These are phyloP conservation scores for Clarias macrocephalus DNA, from an alignment of 2,113 vertebrate genomes.

Conservation along the genomic window DNA sequence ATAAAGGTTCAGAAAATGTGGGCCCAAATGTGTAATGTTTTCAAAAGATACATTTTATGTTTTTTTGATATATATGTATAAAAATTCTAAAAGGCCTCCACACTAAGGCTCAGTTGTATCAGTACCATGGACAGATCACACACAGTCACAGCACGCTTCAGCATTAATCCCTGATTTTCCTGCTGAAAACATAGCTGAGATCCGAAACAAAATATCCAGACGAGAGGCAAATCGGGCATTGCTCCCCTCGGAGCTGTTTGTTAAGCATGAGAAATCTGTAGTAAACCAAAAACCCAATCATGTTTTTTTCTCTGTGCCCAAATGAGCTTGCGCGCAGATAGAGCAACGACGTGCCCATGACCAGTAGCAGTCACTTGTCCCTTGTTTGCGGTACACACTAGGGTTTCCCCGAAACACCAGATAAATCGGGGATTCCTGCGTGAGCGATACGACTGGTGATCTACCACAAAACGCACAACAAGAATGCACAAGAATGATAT, in stretches of 20 bases:
- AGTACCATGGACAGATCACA: slow-evolving; percentile 75
- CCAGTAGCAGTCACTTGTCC: neutral
- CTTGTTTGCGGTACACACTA: neutral
- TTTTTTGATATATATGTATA: too few species aligned
- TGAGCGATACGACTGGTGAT: neutral
- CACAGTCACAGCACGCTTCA: neutral
- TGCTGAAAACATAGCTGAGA: neutral
- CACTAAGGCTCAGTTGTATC: slow-evolving; percentile 39
- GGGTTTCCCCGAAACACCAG: neutral
- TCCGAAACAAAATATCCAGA: neutral
- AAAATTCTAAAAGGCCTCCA: neutral
- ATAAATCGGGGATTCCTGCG: neutral
- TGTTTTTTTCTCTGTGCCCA: neutral
- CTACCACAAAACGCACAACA: neutral
- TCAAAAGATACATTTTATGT: neutral
- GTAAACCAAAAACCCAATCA: neutral
- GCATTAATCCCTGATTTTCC: neutral
- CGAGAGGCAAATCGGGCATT: neutral
- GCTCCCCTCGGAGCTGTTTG: neutral
- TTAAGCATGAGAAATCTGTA: neutral
- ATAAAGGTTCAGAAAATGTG: slow-evolving; percentile 9
- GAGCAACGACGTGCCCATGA: neutral
- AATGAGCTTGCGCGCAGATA: neutral
- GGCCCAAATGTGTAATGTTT: neutral
- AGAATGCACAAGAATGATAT: neutral